Evolutionary conservation across 2,797 vertebrate species (phyloP).

Genomic region (Kryptopterus vitreolus): DNA sequence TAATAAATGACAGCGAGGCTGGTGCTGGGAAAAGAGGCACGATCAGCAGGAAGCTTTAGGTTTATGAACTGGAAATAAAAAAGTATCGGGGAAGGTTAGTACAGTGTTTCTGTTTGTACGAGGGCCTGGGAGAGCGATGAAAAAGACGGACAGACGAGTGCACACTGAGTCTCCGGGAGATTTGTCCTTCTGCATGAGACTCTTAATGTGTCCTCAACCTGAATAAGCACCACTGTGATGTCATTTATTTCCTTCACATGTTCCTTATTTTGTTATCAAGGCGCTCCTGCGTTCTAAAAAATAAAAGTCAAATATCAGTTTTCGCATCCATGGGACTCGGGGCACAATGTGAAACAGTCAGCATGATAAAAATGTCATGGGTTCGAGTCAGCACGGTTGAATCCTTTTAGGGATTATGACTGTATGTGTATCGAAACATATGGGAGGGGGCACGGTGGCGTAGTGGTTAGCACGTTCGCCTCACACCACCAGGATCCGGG

Average conservation of each 20-base stretch:
- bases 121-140: slow-evolving; percentile 33
- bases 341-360: slow-evolving; percentile 42
- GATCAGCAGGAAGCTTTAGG: slow-evolving; percentile 51
- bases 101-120: slow-evolving; percentile 38
- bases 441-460: too few relatives aligned
- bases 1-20: slow-evolving; percentile 62
- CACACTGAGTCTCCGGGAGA: slow-evolving; percentile 24
- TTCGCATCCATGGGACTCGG: slow-evolving; percentile 28
- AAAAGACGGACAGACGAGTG: slow-evolving; percentile 54
- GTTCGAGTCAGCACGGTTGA: neutral
- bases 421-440: neutral
- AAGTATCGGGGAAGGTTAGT: slow-evolving; percentile 34
- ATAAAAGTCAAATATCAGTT: slow-evolving; percentile 27
- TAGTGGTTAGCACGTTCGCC: too few relatives aligned
- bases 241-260: slow-evolving; percentile 26
- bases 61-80: slow-evolving; percentile 53
- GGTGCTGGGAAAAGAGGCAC: slow-evolving; percentile 29
- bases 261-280: slow-evolving; percentile 24
- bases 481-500: too few relatives aligned
- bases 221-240: slow-evolving; percentile 5
- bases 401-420: slow-evolving; percentile 2
- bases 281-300: slow-evolving; percentile 36
- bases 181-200: neutral
- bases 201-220: neutral
- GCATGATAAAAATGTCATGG: slow-evolving; percentile 34